Evolutionary conservation across 2,888 invertebrate genomes (phyloP).

Genomic region (Bibio marci): DNA sequence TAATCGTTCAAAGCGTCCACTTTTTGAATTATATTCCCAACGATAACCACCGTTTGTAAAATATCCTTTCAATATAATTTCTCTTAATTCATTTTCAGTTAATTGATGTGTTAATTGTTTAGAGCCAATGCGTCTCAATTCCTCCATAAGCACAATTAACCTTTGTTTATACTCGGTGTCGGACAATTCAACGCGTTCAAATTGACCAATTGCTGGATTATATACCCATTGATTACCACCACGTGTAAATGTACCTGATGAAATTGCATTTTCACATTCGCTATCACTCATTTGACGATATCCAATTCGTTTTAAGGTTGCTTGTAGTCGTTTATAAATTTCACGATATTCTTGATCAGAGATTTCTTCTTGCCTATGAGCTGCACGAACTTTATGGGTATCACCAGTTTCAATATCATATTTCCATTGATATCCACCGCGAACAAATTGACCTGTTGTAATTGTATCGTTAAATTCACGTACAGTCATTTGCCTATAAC

Average conservation of each 20-base stretch:
- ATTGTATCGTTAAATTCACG: constrained; percentile 4
- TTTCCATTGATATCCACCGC: constrained; percentile 2
- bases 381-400: neutral
- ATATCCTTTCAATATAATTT: constrained; percentile 3
- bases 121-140: neutral
- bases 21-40: neutral
- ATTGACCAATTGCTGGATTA: constrained; percentile 1
- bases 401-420: constrained; percentile 2
- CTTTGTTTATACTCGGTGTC: constrained; percentile 1
- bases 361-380: neutral
- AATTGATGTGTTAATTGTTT: neutral
- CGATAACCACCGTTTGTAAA: constrained; percentile 2
- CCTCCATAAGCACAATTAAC: neutral
- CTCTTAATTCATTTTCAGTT: neutral
- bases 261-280: neutral
- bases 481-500: constrained; percentile 2
- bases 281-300: constrained; percentile 1
- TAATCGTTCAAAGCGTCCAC: neutral
- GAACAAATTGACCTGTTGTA: neutral
- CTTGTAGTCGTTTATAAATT: neutral
- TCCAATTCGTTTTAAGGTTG: neutral
- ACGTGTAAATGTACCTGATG: constrained; percentile 2
- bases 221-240: constrained; percentile 5
- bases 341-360: neutral
- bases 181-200: neutral